phyloP scores from a whole-genome alignment of 2,888 invertebrate genomes.

The Seira sanloemensis region DNA sequence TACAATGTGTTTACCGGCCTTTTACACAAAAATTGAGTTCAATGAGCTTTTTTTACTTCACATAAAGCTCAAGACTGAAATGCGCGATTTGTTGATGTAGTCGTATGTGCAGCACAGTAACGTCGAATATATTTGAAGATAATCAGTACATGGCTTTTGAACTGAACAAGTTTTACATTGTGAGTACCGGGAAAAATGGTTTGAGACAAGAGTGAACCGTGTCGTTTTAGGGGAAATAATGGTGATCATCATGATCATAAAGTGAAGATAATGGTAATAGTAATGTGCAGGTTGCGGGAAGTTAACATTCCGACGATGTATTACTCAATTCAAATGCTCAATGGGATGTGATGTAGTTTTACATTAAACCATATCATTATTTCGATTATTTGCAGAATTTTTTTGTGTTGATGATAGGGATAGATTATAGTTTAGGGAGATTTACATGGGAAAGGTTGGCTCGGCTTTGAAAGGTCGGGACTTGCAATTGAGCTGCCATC shows the following conservation, averaged over 20 bases:
- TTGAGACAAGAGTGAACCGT: not conserved
- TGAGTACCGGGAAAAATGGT: not conserved
- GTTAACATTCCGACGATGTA: not conserved
- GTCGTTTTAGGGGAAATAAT: not conserved
- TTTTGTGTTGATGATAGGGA: not conserved
- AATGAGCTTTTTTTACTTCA: not conserved
- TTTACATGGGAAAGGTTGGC: conserved; percentile 8
- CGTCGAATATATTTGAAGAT: too few relatives aligned
- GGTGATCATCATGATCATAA: conserved; percentile 7
- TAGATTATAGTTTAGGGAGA: not conserved
- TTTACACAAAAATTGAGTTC: not conserved
- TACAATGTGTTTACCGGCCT: not conserved
- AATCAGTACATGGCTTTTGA: not conserved
- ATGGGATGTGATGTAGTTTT: not conserved
- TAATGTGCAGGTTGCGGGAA: not conserved
- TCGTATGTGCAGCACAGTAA: too few relatives aligned
- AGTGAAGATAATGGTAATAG: not conserved
- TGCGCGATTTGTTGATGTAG: not conserved
- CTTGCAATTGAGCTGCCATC: not conserved
- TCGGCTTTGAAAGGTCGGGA: not conserved
- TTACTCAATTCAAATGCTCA: not conserved
- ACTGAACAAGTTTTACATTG: not conserved
- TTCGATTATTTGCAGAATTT: conserved; percentile 9
- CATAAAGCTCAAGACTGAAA: not conserved
- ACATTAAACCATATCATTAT: conserved; percentile 16